phyloP scores from a whole-genome alignment of 2,113 vertebrate genomes.

The Podarcis muralis region DNA sequence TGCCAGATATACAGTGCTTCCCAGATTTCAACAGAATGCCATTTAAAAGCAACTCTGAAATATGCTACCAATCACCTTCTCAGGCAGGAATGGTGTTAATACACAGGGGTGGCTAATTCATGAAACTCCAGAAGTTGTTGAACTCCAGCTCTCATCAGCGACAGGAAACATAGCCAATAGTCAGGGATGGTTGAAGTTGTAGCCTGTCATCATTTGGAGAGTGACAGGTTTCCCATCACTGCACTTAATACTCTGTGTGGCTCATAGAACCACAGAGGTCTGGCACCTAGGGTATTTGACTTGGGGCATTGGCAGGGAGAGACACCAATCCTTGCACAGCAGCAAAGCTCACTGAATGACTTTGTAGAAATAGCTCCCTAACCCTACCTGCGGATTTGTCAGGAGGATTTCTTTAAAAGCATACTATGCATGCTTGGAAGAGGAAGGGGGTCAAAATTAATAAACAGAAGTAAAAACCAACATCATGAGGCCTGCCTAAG shows the following conservation, averaged over 20 bases:
- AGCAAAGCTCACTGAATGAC: too few species aligned
- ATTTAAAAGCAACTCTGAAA: background rate
- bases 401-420: background rate
- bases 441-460: background rate
- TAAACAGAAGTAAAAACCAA: background rate
- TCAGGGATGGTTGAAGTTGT: too few species aligned
- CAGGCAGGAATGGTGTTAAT: background rate
- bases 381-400: too few species aligned
- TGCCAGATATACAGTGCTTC: rapidly evolving
- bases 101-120: background rate
- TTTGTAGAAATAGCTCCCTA: background rate
- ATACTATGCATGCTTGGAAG: background rate
- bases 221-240: too few species aligned
- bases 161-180: too few species aligned
- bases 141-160: too few species aligned
- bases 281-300: background rate
- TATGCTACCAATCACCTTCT: background rate
- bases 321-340: background rate
- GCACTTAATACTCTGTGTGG: background rate
- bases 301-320: background rate
- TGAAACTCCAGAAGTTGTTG: background rate
- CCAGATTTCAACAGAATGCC: background rate
- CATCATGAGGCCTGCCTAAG: background rate
- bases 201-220: too few species aligned
- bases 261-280: background rate